Evolutionary conservation across 2,113 vertebrate species (phyloP).

Genomic region (Crotalus helleri): DNA sequence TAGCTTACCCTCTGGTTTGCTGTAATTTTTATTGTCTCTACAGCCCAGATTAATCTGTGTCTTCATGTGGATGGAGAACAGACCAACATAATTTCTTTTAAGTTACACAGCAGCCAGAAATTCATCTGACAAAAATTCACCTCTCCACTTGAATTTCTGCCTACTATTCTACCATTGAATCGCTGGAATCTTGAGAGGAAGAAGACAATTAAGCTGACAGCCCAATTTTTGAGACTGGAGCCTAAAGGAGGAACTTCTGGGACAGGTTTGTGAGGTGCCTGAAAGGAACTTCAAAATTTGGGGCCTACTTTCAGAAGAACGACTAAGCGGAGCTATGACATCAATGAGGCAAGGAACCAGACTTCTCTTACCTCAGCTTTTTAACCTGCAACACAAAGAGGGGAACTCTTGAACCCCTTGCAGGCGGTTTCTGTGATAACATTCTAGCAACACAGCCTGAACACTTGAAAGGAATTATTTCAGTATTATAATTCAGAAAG

Average conservation of each 20-base stretch:
- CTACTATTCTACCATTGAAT: neutral
- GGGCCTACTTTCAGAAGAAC: neutral
- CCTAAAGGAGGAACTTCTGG: neutral
- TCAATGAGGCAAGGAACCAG: neutral
- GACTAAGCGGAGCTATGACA: neutral
- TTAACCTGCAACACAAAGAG: neutral
- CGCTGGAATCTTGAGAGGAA: neutral
- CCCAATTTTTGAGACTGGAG: neutral
- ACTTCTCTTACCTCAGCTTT: neutral
- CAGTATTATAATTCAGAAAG: neutral
- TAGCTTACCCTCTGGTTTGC: neutral
- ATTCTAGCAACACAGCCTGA: neutral
- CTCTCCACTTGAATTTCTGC: neutral
- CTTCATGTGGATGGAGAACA: neutral
- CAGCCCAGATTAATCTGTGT: neutral
- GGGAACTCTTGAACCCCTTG: neutral
- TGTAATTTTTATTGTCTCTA: neutral
- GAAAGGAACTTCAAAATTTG: neutral
- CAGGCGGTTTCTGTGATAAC: neutral
- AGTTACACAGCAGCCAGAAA: neutral
- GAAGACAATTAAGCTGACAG: neutral
- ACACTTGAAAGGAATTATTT: neutral
- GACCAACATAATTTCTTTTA: neutral
- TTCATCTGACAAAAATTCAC: neutral
- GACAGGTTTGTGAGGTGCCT: neutral